These are phyloP conservation scores for Sarcophaga subvicina DNA, from an alignment of 2,888 invertebrate species.

Conservation along the genomic window DNA sequence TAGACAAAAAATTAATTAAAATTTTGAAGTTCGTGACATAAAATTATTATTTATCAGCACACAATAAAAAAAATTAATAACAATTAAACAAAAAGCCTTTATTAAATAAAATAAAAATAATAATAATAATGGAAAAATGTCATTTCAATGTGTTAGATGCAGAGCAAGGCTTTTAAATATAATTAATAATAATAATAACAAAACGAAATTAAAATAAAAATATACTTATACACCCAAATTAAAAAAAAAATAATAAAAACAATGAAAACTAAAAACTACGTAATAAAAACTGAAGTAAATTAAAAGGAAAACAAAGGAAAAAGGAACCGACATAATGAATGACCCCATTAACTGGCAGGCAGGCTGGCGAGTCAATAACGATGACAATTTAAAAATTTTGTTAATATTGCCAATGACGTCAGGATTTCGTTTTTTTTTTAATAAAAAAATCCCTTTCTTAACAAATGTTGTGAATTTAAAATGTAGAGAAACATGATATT, in stretches of 20 bases:
- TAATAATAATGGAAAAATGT: constrained; percentile 7
- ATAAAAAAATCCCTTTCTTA: not conserved
- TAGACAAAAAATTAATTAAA: not conserved
- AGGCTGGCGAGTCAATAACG: constrained; percentile 21
- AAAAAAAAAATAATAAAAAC: not conserved
- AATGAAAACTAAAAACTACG: not conserved
- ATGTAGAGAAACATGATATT: too few relatives aligned
- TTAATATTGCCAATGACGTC: constrained; percentile 54
- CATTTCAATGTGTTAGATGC: not conserved
- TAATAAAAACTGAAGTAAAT: not conserved
- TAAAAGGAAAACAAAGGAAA: not conserved
- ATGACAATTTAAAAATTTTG: constrained; percentile 50
- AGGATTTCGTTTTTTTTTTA: not conserved
- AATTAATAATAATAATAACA: constrained; percentile 1
- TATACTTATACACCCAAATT: constrained; percentile 5
- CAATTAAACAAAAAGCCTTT: not conserved
- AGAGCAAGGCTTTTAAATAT: constrained; percentile 3
- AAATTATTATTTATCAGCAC: constrained; percentile 36
- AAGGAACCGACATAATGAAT: not conserved
- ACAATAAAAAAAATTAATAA: constrained; percentile 4
- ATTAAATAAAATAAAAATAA: constrained; percentile 18
- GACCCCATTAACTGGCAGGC: constrained; percentile 1
- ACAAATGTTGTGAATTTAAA: not conserved
- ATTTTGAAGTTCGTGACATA: constrained; percentile 53
- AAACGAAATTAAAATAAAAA: too few relatives aligned